Base-by-base conservation (phyloP, 30 jellyfish, hydroid and myxozoan genomes). In the Aurelia sp. region DNA sequence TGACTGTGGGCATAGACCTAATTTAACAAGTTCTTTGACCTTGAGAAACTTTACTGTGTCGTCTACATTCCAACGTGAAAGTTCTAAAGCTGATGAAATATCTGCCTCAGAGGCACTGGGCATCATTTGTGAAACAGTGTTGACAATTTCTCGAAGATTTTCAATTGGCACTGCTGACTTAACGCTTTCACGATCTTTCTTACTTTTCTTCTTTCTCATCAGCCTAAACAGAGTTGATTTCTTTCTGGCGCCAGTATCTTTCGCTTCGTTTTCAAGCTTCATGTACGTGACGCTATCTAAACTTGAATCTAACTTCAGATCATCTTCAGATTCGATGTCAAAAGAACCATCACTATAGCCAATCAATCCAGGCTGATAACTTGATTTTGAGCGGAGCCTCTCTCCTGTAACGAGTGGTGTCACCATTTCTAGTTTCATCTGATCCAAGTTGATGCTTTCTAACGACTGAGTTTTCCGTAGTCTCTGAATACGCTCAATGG, bases 381-480 rank as follows among this genome's bases (percentile, higher is more conserved):
- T 44, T 40, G 85, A 17, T 48, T 52, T 73, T 30, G 85, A 73
- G 38, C 85, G 69, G 41, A 21, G 19, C 15, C 75, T 51, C 13
- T 57, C 62, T 50, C 16, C 75, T 57, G 55, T 63, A 30, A 59
- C 27, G 10, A 27, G 87, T 19, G 63, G 75, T 57, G 19, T 31
- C 5, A 2, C 40, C 62, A 52, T 27, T 20, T 55, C 75, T 19
- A 52, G 71, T 40, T 50, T 27, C 55, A 44, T 27, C 69, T 73
- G 53, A 8, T 66, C 71, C 20, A 66, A 21, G 92, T 40, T 22
- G 16, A 82, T 22, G 21, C 86, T 68, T 57, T 82, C 92, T 7
- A 82, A 86, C 44, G 92, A 82, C 21, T 82, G 92, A 53, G 92
- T 82, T 38, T 67, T 82, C 15, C 92, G 92, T 18, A 82, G 63